Percentiles rank a stretch among this genome's conserved stretches.
Evolutionary conservation across 2,113 vertebrate species (phyloP).

Genomic region (Chaetura pelagica): DNA sequence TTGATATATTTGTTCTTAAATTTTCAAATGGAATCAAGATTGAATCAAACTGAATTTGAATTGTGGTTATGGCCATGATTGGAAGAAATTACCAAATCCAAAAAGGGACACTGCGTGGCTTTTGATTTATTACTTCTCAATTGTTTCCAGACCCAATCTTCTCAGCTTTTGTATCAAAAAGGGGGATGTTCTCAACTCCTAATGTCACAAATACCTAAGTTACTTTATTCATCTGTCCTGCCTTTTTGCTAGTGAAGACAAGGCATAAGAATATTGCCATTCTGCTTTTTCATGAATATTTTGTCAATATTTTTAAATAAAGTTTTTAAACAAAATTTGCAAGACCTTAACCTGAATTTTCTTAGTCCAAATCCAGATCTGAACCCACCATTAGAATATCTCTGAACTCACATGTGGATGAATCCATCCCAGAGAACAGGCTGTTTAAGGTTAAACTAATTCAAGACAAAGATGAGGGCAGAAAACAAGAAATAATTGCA

Average conservation of each 20-base stretch:
- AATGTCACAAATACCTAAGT: not conserved
- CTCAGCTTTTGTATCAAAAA: not conserved
- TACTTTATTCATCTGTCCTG: not conserved
- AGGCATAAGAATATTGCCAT: not conserved
- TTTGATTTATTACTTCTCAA: conserved; percentile 58
- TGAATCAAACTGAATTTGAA: conserved; percentile 58
- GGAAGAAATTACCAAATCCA: conserved; percentile 24
- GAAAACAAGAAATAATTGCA: not conserved
- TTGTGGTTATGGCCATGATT: not conserved
- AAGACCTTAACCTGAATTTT: not conserved
- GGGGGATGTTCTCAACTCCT: not conserved
- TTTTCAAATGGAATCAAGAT: conserved; percentile 44
- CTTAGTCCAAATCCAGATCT: not conserved
- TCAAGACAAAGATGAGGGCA: not conserved
- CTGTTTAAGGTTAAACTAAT: not conserved
- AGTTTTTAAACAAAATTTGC: not conserved
- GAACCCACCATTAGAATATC: not conserved
- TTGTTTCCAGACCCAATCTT: conserved; percentile 29
- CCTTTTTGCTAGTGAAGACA: not conserved
- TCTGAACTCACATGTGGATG: not conserved
- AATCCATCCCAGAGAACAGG: not conserved
- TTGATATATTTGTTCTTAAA: conserved; percentile 45
- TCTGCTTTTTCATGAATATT: not conserved
- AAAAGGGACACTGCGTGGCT: conserved; percentile 23
- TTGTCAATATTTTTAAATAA: not conserved